Conservation (phyloP, 2,797 vertebrate genomes). For the Meriones psammophilus region DNA sequence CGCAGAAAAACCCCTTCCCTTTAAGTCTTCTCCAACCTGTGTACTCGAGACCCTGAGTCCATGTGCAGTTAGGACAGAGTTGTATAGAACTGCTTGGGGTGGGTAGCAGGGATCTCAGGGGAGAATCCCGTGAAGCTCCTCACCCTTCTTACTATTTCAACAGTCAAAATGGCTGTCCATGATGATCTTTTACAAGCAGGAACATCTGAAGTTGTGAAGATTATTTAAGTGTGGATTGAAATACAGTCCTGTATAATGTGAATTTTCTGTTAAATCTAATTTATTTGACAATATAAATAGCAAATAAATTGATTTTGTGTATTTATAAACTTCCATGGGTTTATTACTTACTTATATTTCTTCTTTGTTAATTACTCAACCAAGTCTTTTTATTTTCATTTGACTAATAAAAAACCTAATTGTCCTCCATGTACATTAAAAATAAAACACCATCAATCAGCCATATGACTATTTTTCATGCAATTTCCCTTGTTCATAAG, state of each 20-base stretch:
- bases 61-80: not conserved
- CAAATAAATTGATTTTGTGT: not conserved
- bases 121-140: not conserved
- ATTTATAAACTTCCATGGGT: not conserved
- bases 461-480: not conserved
- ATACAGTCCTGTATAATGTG: not conserved
- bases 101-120: not conserved
- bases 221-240: not conserved
- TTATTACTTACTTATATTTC: constrained; percentile 12
- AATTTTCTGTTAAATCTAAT: not conserved
- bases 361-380: not conserved
- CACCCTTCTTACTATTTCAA: not conserved
- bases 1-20: too few species aligned
- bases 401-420: not conserved
- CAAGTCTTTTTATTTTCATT: not conserved
- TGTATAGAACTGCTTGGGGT: not conserved
- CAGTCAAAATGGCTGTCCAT: too few species aligned
- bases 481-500: not conserved
- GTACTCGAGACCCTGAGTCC: not conserved
- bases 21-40: not conserved
- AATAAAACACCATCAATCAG: not conserved
- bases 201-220: not conserved
- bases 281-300: constrained; percentile 9
- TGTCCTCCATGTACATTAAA: not conserved
- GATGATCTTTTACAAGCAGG: not conserved